A percentile compares a stretch with the other conserved stretches of the same genome.
These are phyloP conservation scores for Sebastes diploproa DNA, from an alignment of 2,797 vertebrate species.

Conservation along the genomic window DNA sequence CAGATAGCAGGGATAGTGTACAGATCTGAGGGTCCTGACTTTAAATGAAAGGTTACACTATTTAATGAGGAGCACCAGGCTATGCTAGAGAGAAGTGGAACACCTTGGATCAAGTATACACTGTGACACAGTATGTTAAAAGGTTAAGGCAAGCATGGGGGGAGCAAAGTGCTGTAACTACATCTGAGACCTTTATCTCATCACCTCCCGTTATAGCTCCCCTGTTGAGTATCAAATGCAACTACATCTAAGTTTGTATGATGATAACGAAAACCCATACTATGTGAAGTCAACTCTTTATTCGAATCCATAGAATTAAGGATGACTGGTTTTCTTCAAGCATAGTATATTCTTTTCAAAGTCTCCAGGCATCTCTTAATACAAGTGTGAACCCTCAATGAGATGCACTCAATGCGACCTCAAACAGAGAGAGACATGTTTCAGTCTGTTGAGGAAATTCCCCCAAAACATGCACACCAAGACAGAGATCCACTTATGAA, in stretches of 20 bases:
- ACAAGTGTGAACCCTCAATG: not conserved
- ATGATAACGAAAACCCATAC: not conserved
- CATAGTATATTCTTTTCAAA: not conserved
- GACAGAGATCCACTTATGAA: not conserved
- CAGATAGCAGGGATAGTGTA: constrained; percentile 10
- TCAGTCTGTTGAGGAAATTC: not conserved
- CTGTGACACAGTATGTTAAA: constrained; percentile 31
- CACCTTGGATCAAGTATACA: constrained; percentile 8
- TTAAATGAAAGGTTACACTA: constrained; percentile 34
- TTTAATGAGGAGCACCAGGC: constrained; percentile 44
- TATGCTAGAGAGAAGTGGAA: constrained; percentile 11
- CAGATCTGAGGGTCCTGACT: constrained; percentile 24
- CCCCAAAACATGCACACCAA: not conserved
- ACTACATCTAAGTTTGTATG: not conserved
- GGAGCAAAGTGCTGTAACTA: constrained; percentile 18
- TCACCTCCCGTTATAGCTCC: constrained; percentile 15
- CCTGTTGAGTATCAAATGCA: constrained; percentile 9
- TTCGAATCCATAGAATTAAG: not conserved
- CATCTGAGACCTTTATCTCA: constrained; percentile 33
- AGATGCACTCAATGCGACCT: not conserved
- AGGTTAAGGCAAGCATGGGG: constrained; percentile 15
- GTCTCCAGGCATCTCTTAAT: not conserved
- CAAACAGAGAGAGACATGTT: not conserved
- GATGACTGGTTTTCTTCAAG: not conserved
- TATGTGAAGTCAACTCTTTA: not conserved